These are phyloP conservation scores for Drosophila micromelanica DNA, from an alignment of 1,140 invertebrate species.

Conservation along the genomic window DNA sequence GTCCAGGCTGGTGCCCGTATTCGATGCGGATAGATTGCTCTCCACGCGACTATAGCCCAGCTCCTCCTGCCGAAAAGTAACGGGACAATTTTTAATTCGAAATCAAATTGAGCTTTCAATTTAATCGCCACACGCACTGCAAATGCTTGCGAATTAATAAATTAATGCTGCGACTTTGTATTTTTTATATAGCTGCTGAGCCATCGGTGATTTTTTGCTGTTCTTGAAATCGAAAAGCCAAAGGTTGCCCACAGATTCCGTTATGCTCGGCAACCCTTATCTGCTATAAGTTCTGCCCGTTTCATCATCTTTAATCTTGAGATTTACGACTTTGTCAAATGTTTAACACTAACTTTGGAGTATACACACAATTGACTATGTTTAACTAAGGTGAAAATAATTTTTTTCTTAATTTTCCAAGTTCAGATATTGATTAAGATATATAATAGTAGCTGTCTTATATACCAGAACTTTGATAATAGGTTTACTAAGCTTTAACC, in stretches of 20 bases:
- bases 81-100: background rate
- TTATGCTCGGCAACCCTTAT: constrained; percentile 1
- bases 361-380: too few relatives aligned
- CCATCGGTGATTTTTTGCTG: constrained; percentile 28
- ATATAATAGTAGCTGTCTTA: too few relatives aligned
- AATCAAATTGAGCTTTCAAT: background rate
- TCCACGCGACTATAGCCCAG: constrained; percentile 80
- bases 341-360: too few relatives aligned
- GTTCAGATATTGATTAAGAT: too few relatives aligned
- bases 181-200: constrained; percentile 26
- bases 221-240: constrained; percentile 46
- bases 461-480: too few relatives aligned
- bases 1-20: constrained; percentile 83
- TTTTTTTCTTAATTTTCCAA: too few relatives aligned
- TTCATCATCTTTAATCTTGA: too few relatives aligned
- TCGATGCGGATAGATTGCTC: constrained; percentile 77
- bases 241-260: constrained; percentile 17
- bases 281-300: background rate
- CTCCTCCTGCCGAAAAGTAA: constrained; percentile 57
- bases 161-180: constrained; percentile 26
- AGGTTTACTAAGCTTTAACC: too few relatives aligned
- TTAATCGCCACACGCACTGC: background rate
- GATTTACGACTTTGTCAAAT: too few relatives aligned
- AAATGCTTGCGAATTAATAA: constrained; percentile 56
- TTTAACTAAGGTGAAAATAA: too few relatives aligned